These are phyloP conservation scores for Pipistrellus pygmaeus DNA, from an alignment of 2,797 vertebrate species.

Conservation along the genomic window DNA sequence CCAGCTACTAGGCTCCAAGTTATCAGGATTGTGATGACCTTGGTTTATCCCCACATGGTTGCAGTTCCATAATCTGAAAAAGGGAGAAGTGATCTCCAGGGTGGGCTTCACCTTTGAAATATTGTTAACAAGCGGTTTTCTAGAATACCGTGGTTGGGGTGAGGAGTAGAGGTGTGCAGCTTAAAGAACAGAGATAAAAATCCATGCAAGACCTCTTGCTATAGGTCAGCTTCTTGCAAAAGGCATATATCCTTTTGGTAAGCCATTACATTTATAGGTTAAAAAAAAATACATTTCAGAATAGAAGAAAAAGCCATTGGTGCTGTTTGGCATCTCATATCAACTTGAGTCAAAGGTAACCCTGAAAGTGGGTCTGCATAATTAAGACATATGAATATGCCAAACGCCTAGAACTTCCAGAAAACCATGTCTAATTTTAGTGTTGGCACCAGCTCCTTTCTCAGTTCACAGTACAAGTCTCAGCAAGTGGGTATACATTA, in stretches of 20 bases:
- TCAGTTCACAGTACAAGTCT: background rate
- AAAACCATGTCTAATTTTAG: background rate
- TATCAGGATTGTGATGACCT: background rate
- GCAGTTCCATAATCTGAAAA: background rate
- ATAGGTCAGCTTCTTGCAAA: background rate
- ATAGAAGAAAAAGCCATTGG: background rate
- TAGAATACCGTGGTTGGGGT: background rate
- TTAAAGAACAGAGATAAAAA: background rate
- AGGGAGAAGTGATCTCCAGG: background rate
- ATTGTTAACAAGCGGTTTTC: background rate
- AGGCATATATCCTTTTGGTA: background rate
- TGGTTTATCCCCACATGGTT: background rate
- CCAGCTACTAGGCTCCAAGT: background rate
- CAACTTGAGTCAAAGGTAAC: background rate
- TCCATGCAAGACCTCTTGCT: background rate
- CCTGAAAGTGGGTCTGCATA: conserved; percentile 24
- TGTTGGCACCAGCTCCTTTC: background rate
- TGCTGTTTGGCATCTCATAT: background rate
- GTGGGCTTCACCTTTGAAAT: background rate
- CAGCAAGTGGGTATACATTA: background rate
- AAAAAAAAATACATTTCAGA: conserved; percentile 13
- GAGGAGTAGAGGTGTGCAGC: background rate
- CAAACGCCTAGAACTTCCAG: background rate
- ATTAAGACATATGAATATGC: background rate
- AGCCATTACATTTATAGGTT: conserved; percentile 24